Percentiles rank a stretch among this genome's conserved stretches.
These are phyloP conservation scores for Ariolimax columbianus DNA, from an alignment of 2,888 invertebrate genomes.

Conservation along the genomic window DNA sequence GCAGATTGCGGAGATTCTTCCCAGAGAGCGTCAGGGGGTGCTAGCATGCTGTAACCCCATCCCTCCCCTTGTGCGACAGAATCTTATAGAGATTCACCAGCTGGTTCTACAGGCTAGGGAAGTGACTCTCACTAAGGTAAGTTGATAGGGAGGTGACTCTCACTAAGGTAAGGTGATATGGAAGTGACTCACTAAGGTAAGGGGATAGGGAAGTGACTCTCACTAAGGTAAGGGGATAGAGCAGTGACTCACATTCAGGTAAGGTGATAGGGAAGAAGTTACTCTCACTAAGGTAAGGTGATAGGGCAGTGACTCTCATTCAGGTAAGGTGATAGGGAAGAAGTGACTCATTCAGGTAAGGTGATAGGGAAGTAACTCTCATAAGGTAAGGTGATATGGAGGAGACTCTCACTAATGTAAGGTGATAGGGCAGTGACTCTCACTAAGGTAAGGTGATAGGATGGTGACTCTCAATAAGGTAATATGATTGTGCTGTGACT, in stretches of 20 bases:
- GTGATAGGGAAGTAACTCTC: too few species aligned
- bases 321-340: conserved; percentile 60
- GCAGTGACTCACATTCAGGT: conserved; percentile 61
- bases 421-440: not conserved
- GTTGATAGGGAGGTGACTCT: not conserved
- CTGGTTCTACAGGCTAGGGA: conserved; percentile 83
- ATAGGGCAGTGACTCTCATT: conserved; percentile 63
- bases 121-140: conserved; percentile 60
- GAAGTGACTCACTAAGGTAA: conserved; percentile 64
- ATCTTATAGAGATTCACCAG: conserved; percentile 81
- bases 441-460: not conserved
- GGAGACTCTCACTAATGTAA: conserved; percentile 60
- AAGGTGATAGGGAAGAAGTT: too few species aligned
- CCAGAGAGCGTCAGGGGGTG: conserved; percentile 94
- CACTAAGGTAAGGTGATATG: conserved; percentile 51
- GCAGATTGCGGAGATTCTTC: conserved; percentile 91
- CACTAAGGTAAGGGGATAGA: too few species aligned
- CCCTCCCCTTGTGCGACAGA: conserved; percentile 86
- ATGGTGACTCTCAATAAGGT: too few species aligned
- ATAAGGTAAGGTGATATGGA: conserved; percentile 77
- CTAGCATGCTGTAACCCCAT: conserved; percentile 95
- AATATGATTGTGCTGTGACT: too few species aligned
- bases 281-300: too few species aligned
- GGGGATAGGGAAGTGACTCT: too few species aligned
- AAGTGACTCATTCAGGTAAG: too few species aligned